Evolutionary conservation across 2,113 vertebrate genomes (phyloP).

Genomic region (Myiagra hebetior): DNA sequence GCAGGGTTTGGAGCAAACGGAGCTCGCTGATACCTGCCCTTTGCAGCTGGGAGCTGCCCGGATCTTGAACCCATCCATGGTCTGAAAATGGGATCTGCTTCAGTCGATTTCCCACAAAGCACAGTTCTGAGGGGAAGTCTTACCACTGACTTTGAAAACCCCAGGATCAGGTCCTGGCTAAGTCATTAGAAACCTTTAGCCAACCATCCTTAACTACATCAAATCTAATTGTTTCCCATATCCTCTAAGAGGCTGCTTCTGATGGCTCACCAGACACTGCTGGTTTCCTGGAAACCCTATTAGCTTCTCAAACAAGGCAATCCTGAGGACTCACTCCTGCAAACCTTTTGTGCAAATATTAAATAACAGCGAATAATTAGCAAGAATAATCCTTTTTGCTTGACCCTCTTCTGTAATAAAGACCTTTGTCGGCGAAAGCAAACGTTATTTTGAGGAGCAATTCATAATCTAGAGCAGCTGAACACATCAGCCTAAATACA

Average conservation of each 20-base stretch:
- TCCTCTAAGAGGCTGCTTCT: background rate
- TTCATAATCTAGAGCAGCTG: conserved; percentile 28
- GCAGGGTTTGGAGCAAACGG: background rate
- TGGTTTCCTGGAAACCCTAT: conserved; percentile 44
- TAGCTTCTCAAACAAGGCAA: conserved; percentile 54
- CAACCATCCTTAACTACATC: background rate
- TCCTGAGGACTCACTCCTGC: background rate
- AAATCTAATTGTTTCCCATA: background rate
- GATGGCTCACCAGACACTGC: background rate
- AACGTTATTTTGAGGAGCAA: conserved; percentile 44
- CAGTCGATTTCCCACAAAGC: background rate
- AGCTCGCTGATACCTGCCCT: rapidly evolving
- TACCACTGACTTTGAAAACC: background rate
- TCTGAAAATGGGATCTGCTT: background rate
- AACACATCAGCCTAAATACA: conserved; percentile 27
- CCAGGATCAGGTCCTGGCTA: background rate
- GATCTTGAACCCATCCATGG: background rate
- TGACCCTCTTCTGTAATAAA: conserved; percentile 47
- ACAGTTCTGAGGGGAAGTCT: background rate
- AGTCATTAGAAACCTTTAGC: background rate
- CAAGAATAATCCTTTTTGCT: conserved; percentile 48
- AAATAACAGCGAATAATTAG: conserved; percentile 55
- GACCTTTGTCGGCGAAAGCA: background rate
- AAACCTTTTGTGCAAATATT: conserved; percentile 56
- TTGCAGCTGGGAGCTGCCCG: background rate